These are phyloP conservation scores for Austrofundulus limnaeus DNA, from an alignment of 2,113 vertebrate species.

Conservation along the genomic window DNA sequence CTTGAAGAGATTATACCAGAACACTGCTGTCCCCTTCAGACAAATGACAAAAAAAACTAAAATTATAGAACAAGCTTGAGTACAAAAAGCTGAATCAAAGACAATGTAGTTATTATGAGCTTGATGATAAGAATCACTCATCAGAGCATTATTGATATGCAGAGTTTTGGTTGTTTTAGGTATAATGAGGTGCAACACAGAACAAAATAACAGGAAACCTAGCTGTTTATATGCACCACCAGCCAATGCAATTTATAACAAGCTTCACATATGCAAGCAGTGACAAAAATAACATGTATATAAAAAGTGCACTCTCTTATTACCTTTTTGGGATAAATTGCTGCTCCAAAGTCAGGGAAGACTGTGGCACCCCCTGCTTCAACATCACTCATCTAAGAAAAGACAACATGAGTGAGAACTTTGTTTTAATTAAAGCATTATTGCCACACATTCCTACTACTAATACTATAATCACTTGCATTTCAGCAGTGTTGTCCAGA, in stretches of 20 bases:
- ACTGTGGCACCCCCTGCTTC: constrained; percentile 96
- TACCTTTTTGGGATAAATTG: constrained; percentile 93
- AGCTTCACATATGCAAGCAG: background rate
- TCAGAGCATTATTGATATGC: background rate
- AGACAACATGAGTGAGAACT: background rate
- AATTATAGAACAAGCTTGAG: background rate
- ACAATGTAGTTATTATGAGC: background rate
- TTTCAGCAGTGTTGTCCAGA: too few species aligned
- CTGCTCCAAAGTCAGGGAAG: constrained; percentile 95
- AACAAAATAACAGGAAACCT: background rate
- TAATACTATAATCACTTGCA: background rate
- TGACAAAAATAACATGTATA: background rate
- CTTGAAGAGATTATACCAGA: constrained; percentile 96
- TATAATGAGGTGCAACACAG: too few species aligned
- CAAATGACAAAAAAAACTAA: constrained; percentile 11
- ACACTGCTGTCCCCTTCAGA: constrained; percentile 92
- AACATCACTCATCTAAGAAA: constrained; percentile 94
- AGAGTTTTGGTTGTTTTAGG: too few species aligned
- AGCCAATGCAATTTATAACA: background rate
- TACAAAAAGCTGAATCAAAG: background rate
- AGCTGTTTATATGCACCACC: background rate
- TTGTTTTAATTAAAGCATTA: background rate
- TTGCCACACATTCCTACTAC: background rate
- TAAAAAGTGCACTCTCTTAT: background rate
- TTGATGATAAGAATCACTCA: background rate